Conservation (phyloP, 1,140 invertebrate species). For the Parasteatoda tepidariorum region DNA sequence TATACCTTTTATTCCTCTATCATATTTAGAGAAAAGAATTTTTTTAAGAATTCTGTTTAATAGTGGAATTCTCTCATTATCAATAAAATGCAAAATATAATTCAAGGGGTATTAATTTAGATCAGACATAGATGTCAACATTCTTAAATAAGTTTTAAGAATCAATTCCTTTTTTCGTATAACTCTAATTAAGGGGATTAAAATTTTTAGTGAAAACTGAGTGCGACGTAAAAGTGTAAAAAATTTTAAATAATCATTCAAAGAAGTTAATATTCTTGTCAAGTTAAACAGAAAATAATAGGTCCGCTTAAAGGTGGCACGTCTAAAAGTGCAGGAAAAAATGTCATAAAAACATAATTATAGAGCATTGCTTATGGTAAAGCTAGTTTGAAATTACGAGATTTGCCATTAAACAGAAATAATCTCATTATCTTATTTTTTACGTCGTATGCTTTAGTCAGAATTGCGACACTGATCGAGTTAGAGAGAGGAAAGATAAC, state of each 20-base stretch:
- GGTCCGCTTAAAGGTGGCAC: not conserved
- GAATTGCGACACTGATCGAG: slow-evolving; percentile 51
- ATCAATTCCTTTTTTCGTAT: no score
- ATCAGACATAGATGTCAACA: no score
- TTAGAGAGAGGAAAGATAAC: slow-evolving; percentile 35
- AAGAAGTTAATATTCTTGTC: slow-evolving; percentile 31
- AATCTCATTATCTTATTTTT: slow-evolving; percentile 56
- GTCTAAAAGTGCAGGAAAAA: not conserved
- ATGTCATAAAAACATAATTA: slow-evolving; percentile 4
- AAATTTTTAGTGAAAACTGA: no score
- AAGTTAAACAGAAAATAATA: slow-evolving; percentile 29
- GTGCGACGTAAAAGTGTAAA: no score
- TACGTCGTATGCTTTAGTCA: slow-evolving; percentile 2
- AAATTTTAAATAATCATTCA: not conserved
- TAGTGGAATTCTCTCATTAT: no score
- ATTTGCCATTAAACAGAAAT: slow-evolving; percentile 51
- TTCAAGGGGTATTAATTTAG: no score
- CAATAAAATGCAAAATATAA: no score
- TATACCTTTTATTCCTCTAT: no score
- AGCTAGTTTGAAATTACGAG: slow-evolving; percentile 49
- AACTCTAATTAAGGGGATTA: no score
- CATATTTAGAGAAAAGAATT: no score
- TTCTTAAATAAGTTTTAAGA: no score
- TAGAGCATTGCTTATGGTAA: slow-evolving; percentile 5
- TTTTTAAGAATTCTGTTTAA: no score